Percentiles rank a stretch among this genome's conserved stretches.
phyloP scores from a whole-genome alignment of 2,888 invertebrate species.

The Drosophila kuntzei region DNA sequence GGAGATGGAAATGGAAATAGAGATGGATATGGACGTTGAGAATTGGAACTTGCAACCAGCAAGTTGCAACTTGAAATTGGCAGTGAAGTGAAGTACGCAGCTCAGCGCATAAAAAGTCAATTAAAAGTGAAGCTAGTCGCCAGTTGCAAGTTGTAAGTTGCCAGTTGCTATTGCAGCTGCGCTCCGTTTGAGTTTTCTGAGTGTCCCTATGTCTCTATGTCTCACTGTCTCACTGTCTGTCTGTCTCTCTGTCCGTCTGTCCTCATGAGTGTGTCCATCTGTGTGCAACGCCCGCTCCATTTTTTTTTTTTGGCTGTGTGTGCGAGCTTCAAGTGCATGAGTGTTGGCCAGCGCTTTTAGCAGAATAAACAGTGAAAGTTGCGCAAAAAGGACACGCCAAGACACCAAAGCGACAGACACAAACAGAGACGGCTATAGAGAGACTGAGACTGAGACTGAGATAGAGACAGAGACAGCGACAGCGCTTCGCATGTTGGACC shows the following conservation, averaged over 20 bases:
- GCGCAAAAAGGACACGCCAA: constrained; percentile 76
- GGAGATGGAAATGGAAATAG: too few relatives aligned
- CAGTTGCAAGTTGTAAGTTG: constrained; percentile 53
- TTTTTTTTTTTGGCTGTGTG: constrained; percentile 11
- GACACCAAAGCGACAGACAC: constrained; percentile 52
- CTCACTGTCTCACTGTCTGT: constrained; percentile 5
- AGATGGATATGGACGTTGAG: constrained; percentile 3
- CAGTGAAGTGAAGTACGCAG: constrained; percentile 67
- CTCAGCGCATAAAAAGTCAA: constrained; percentile 81
- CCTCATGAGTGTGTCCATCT: constrained; percentile 17
- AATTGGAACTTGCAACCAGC: constrained; percentile 23
- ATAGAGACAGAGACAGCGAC: constrained; percentile 25
- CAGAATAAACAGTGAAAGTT: constrained; percentile 81
- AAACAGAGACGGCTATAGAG: constrained; percentile 4
- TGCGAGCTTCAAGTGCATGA: constrained; percentile 73
- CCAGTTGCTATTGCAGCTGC: constrained; percentile 69
- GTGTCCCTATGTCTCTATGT: constrained; percentile 13
- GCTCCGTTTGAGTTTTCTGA: constrained; percentile 58
- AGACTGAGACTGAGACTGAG: constrained; percentile 10
- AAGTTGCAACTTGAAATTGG: constrained; percentile 44
- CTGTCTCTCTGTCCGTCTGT: constrained; percentile 1
- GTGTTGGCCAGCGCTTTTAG: constrained; percentile 80
- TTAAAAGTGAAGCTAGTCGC: constrained; percentile 70
- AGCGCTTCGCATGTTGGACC: constrained; percentile 73
- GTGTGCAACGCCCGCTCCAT: constrained; percentile 10